phyloP scores from a whole-genome alignment of 2,888 invertebrate species.

The Teinopalpus imperialis region DNA sequence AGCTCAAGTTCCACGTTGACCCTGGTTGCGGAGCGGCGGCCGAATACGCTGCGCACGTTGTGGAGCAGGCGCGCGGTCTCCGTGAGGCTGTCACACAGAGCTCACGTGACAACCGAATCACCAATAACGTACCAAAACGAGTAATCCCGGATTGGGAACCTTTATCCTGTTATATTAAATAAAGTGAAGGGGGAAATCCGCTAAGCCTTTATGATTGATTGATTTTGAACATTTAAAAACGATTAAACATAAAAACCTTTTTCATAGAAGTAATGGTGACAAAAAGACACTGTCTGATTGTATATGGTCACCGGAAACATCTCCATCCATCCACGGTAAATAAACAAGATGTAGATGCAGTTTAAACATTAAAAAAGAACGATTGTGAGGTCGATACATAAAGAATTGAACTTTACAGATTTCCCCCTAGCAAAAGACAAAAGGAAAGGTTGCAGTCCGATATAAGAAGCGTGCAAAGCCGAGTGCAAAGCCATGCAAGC shows the following conservation, averaged over 20 bases:
- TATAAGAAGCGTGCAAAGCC: slow-evolving; percentile 34
- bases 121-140: slow-evolving; percentile 30
- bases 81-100: slow-evolving; percentile 90
- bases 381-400: too few relatives aligned
- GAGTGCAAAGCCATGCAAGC: slow-evolving; percentile 46
- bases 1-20: slow-evolving; percentile 94
- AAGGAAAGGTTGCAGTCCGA: slow-evolving; percentile 11
- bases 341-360: too few relatives aligned
- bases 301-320: too few relatives aligned
- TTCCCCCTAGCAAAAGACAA: slow-evolving; percentile 12
- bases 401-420: slow-evolving; percentile 11
- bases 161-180: slow-evolving; percentile 1
- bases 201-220: too few relatives aligned
- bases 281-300: too few relatives aligned
- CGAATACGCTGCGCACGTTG: slow-evolving; percentile 96
- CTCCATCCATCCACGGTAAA: too few relatives aligned
- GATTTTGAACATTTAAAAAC: too few relatives aligned
- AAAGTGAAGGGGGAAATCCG: slow-evolving; percentile 9
- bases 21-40: slow-evolving; percentile 88
- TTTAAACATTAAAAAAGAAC: too few relatives aligned
- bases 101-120: slow-evolving; percentile 59
- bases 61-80: slow-evolving; percentile 98
- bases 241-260: too few relatives aligned
- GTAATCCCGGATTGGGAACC: neutral
- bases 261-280: too few relatives aligned